Conservation (phyloP, 2,797 vertebrate genomes). For the Orestias chungarensis region DNA sequence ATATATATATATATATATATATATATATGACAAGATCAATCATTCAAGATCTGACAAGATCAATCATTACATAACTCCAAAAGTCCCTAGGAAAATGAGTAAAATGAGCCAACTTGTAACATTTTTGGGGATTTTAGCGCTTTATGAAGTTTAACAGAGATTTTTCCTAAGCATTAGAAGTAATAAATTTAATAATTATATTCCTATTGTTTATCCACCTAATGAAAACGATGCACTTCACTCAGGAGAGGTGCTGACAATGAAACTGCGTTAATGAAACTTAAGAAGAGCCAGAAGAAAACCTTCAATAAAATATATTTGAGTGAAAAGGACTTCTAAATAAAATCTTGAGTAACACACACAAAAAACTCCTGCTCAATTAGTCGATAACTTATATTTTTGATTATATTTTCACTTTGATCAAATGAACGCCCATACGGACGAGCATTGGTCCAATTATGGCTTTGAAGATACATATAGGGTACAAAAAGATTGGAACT, state of each 20-base stretch:
- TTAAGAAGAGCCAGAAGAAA: slow-evolving; percentile 16
- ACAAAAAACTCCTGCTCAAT: slow-evolving; percentile 17
- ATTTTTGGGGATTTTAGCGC: slow-evolving; percentile 26
- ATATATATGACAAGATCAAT: too few relatives aligned
- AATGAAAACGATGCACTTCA: slow-evolving; percentile 38
- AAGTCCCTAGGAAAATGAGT: slow-evolving; percentile 19
- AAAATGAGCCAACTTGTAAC: slow-evolving; percentile 10
- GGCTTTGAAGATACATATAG: slow-evolving; percentile 31
- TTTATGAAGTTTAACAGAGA: slow-evolving; percentile 9
- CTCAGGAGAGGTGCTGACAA: slow-evolving; percentile 33
- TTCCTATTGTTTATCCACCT: slow-evolving; percentile 35
- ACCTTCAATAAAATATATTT: slow-evolving; percentile 8
- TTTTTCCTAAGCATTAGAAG: neutral
- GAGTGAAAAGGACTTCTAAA: slow-evolving; percentile 19
- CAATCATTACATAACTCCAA: slow-evolving; percentile 23
- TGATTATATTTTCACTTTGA: slow-evolving; percentile 26
- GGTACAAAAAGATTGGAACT: slow-evolving; percentile 36
- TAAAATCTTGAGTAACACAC: slow-evolving; percentile 12
- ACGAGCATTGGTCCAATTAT: slow-evolving; percentile 16
- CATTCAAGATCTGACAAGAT: too few relatives aligned
- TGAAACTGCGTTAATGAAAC: slow-evolving; percentile 24
- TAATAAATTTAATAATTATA: slow-evolving; percentile 10
- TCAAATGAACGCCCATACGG: slow-evolving; percentile 25
- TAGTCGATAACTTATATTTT: slow-evolving; percentile 10
- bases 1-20: too few relatives aligned